Evolutionary conservation across 2,113 vertebrate species (phyloP), one percentile per base, ranked within the genome.

Genomic region (Rhadina sibilatrix): DNA sequence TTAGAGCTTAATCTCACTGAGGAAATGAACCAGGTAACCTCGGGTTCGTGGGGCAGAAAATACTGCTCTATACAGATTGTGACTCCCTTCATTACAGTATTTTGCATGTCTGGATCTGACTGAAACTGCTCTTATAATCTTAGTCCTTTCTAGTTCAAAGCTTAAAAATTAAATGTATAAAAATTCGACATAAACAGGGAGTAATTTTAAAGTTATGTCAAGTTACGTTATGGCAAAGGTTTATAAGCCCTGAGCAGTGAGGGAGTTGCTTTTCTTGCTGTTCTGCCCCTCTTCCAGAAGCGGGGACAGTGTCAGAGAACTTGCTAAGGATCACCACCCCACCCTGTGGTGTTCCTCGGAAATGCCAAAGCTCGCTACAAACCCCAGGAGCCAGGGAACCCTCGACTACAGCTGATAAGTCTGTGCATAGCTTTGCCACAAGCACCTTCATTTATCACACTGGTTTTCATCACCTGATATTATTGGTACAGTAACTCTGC

Each of bases 381-480:
- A 35, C 52, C 63, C 27, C 31, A 5, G 27, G n/a, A 81, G 79
- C 72, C 76, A 40, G 71, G 46, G 79, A 88, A 14, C 71, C 19
- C 47, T 69, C 35, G 47, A 4, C 33, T n/a, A 5, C 59, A 86
- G 23, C 82, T 52, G 40, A 28, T 50, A 71, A 44, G 42, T 46
- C 52, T 38, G 71, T 75, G 80, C 56, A 11, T 15, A 68, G 79
- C 68, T 89, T 75, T 88, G 71, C 82, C 57, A 77, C 72, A 17
- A n/a, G 47, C 79, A 56, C 85, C 82, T 80, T 54, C 57, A 46
- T 90, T 92, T 94, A 87, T 96, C 93, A 46, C 40, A 2, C n/a
- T 17, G 53, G 7, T 83, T 95, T 94, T 94, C 86, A 61, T 87
- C 94, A 89, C 88, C 83, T 81, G 94, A 61, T 92, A 86, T 1